Evolutionary conservation across 1,140 invertebrate genomes (phyloP).

Genomic region (Nebria ingens): DNA sequence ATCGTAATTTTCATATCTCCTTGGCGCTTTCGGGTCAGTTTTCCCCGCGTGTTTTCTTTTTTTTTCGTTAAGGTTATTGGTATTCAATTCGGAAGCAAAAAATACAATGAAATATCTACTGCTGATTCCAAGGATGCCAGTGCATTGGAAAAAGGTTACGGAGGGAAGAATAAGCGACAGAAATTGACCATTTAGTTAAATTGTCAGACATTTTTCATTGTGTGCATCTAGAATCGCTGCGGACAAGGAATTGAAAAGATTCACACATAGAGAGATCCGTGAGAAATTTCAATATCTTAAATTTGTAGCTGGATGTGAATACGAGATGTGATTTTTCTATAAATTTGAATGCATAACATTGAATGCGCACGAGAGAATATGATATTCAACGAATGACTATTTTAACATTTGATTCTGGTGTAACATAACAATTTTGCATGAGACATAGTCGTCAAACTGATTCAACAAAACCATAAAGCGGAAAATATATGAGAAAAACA

Average conservation of each 20-base stretch:
- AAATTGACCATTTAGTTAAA: conserved; percentile 9
- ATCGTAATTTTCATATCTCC: conserved; percentile 8
- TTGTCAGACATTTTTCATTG: conserved; percentile 8
- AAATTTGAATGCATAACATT: not conserved
- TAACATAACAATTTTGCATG: not conserved
- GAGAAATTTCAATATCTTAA: conserved; percentile 9
- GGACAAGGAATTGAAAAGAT: not conserved
- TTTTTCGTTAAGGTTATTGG: conserved; percentile 2
- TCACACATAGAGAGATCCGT: not conserved
- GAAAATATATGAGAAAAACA: not conserved
- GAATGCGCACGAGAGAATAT: too few relatives aligned
- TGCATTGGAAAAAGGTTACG: not conserved
- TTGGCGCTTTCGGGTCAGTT: not conserved
- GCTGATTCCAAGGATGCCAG: not conserved
- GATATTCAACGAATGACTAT: too few relatives aligned
- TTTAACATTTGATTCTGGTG: too few relatives aligned
- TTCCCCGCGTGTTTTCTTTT: not conserved
- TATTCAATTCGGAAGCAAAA: not conserved
- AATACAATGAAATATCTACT: conserved; percentile 6
- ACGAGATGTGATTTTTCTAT: not conserved
- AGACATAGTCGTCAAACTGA: not conserved
- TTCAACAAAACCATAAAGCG: not conserved
- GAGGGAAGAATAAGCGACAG: not conserved
- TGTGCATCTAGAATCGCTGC: not conserved
- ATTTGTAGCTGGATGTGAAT: conserved; percentile 5